Percentiles rank a stretch among this genome's conserved stretches.
Conservation (phyloP, 2,113 vertebrate genomes). For the Ciconia maguari region DNA sequence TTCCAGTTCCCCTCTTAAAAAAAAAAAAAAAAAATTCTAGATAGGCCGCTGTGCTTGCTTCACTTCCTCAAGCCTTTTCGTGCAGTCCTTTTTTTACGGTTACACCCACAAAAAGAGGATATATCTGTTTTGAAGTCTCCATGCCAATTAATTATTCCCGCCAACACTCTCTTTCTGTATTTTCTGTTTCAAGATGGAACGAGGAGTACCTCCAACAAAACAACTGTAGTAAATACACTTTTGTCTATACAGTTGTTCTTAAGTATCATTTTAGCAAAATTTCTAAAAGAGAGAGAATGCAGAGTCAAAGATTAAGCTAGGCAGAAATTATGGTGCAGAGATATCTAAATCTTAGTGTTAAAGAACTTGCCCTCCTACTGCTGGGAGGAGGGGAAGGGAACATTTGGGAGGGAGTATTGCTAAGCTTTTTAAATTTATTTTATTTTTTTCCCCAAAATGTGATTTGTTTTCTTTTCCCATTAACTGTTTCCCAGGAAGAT, state of each 20-base stretch:
- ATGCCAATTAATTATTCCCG: neutral
- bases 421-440: neutral
- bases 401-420: neutral
- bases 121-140: slow-evolving; percentile 2
- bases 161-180: neutral
- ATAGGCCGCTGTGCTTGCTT: slow-evolving; percentile 36
- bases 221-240: neutral
- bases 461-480: neutral
- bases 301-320: neutral
- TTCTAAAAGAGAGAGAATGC: neutral
- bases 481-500: neutral
- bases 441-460: rapidly evolving
- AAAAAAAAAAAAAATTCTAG: neutral
- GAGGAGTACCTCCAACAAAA: neutral
- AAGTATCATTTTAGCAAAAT: neutral
- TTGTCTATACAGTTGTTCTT: neutral
- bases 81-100: slow-evolving; percentile 14
- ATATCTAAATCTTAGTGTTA: neutral
- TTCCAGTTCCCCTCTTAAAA: slow-evolving; percentile 38
- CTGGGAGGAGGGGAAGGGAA: neutral
- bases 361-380: neutral
- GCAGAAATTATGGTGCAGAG: neutral
- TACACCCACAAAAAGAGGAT: slow-evolving; percentile 48
- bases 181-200: neutral
- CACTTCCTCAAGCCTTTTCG: slow-evolving; percentile 51